Percentiles rank a stretch among this genome's conserved stretches.
phyloP scores from a whole-genome alignment of 2,888 invertebrate species.

The Leptarthrus brevirostris region DNA sequence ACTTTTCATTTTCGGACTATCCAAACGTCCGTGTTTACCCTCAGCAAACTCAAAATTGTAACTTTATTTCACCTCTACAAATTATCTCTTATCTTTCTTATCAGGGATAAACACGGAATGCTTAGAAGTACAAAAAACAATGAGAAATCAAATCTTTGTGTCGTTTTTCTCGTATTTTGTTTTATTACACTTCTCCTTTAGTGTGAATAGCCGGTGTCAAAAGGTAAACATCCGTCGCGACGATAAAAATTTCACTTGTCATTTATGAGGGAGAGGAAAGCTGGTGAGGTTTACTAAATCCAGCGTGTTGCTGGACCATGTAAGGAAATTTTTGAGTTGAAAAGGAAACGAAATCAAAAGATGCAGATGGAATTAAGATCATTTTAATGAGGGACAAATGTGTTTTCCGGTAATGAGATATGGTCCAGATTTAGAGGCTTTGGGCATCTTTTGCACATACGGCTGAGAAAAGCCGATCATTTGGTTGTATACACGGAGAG shows the following conservation, averaged over 20 bases:
- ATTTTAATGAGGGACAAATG: slow-evolving; percentile 44
- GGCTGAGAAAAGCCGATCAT: too few relatives aligned
- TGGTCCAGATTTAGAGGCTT: neutral
- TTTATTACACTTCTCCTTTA: slow-evolving; percentile 19
- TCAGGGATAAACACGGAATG: neutral
- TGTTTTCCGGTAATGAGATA: slow-evolving; percentile 16
- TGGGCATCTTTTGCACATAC: too few relatives aligned
- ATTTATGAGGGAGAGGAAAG: neutral
- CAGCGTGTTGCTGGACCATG: too few relatives aligned
- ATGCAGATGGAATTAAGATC: neutral
- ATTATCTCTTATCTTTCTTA: neutral
- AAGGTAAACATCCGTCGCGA: slow-evolving; percentile 45
- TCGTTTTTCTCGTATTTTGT: neutral
- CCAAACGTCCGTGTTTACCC: neutral
- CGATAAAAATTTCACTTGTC: slow-evolving; percentile 42
- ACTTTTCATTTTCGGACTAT: neutral
- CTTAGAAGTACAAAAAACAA: slow-evolving; percentile 16
- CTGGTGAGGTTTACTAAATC: too few relatives aligned
- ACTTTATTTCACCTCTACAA: neutral
- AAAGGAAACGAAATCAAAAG: slow-evolving; percentile 8
- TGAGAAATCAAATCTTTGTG: slow-evolving; percentile 28
- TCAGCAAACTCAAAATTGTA: neutral
- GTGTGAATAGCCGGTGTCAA: slow-evolving; percentile 40
- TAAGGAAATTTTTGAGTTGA: slow-evolving; percentile 11
- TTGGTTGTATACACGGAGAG: too few relatives aligned